These are phyloP conservation scores for Etheostoma nigrum DNA, from an alignment of 2,797 vertebrate species.

Conservation along the genomic window DNA sequence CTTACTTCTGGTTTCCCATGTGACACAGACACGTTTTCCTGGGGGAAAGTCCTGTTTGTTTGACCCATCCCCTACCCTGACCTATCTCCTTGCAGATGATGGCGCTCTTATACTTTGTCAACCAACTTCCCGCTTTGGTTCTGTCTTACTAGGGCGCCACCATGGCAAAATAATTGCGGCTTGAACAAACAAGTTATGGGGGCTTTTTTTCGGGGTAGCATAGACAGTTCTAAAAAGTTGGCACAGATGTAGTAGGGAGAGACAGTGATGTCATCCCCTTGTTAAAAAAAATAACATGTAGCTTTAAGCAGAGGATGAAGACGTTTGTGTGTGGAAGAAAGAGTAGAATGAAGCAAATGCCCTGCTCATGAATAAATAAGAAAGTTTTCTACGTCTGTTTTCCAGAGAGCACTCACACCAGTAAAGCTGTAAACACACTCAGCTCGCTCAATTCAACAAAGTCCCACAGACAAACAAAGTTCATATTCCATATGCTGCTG, in stretches of 20 bases:
- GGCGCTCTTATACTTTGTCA: too few relatives aligned
- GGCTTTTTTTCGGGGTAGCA: too few relatives aligned
- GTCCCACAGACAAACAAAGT: slow-evolving; percentile 12
- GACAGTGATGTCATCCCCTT: slow-evolving; percentile 52
- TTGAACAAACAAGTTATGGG: too few relatives aligned
- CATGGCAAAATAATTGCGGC: too few relatives aligned
- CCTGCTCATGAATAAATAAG: slow-evolving; percentile 49
- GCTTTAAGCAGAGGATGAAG: slow-evolving; percentile 24
- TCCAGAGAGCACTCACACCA: slow-evolving; percentile 20
- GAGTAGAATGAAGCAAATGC: slow-evolving; percentile 39
- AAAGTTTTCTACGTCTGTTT: slow-evolving; percentile 26
- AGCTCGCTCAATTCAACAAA: neutral
- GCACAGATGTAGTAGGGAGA: slow-evolving; percentile 43
- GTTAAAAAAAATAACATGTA: neutral
- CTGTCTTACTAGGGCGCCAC: too few relatives aligned
- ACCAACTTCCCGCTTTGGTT: too few relatives aligned
- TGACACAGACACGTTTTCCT: too few relatives aligned
- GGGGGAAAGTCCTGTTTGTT: too few relatives aligned
- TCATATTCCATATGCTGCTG: neutral
- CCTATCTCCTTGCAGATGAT: too few relatives aligned
- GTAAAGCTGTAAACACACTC: slow-evolving; percentile 24
- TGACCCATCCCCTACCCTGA: too few relatives aligned
- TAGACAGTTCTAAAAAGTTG: slow-evolving; percentile 38
- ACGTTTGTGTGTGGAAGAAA: slow-evolving; percentile 1
- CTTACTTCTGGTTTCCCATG: too few relatives aligned